Evolutionary conservation across 2,888 invertebrate genomes (phyloP).

Genomic region (Tiliacea citrago): DNA sequence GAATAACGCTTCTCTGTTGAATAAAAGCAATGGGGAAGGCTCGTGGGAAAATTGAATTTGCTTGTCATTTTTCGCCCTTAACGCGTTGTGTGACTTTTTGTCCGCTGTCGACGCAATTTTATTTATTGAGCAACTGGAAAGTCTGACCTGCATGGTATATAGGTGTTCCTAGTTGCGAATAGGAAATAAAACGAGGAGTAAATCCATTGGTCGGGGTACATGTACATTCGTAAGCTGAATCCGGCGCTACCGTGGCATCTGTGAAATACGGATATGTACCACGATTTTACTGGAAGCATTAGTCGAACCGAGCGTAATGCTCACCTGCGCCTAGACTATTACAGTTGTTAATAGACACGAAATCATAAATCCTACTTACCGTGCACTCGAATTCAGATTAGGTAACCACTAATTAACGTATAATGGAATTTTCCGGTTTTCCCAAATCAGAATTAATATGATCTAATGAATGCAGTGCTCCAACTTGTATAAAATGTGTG

Average conservation of each 20-base stretch:
- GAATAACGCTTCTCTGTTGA: conserved; percentile 65
- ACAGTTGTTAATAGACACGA: conserved; percentile 52
- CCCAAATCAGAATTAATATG: conserved; percentile 63
- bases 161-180: conserved; percentile 11
- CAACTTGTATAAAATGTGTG: conserved; percentile 78
- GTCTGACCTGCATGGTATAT: conserved; percentile 28
- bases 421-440: conserved; percentile 32
- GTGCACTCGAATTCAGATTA: conserved; percentile 35
- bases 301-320: conserved; percentile 33
- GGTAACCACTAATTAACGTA: neutral
- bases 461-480: conserved; percentile 61
- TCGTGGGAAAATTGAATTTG: conserved; percentile 68
- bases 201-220: conserved; percentile 35
- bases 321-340: conserved; percentile 67
- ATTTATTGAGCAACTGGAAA: conserved; percentile 50
- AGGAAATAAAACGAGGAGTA: conserved; percentile 45
- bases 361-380: conserved; percentile 32
- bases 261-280: conserved; percentile 44
- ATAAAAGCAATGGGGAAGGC: conserved; percentile 61
- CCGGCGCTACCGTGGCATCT: conserved; percentile 19
- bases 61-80: conserved; percentile 63
- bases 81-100: conserved; percentile 65
- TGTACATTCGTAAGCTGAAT: conserved; percentile 35
- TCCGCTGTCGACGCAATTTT: conserved; percentile 52
- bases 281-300: conserved; percentile 48